Base-by-base conservation (phyloP, 2,888 invertebrate genomes). In the Harpalus rufipes region DNA sequence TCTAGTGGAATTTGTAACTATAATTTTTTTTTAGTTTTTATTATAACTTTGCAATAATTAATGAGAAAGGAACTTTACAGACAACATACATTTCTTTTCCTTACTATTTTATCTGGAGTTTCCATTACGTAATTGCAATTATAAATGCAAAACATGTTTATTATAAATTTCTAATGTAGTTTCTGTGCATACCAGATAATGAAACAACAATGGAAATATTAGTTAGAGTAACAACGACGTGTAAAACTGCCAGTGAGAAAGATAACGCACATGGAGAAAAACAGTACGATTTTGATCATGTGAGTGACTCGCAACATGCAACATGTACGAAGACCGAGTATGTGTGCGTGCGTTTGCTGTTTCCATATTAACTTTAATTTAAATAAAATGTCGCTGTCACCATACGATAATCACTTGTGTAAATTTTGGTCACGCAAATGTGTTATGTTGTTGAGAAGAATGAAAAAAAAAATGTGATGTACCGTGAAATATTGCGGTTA, bases 301-400 rank as follows among this genome's bases (percentile, higher is more conserved):
- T 68, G 68, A 68, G 68, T 68, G 68, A 68, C 8, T 63, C 10
- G 12, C 25, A 10, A 21, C 39, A 68, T 68, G 68, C 68, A 68
- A 68, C 32, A 39, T 32, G 21, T 25, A 63, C 63, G 21, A 7
- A 25, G 21, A 7, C 1, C 72, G 18, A 25, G 18, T 18, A 41
- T 16, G 44, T 72, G 41, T 72, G 72, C 44, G 14, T 44, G 16
- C 16, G 10, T 44, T 74, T 74, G 32, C 39, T 74, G 74, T 44
- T 74, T 51, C 16, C 44, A 51, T 74, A 74, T 74, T 74, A 74
- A 74, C 51, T 74, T 78, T 78, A 78, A 78, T 78, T 78, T 78
- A 78, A 78, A 78, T 78, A 78, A 78, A 78, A 78, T 78, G 78
- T 78, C 58, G 6, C 78, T 78, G 78, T 78, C 78, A 78, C 59